A percentile compares a stretch with the other conserved stretches of the same genome.
phyloP scores from a whole-genome alignment of 2,888 invertebrate species.

The Plebejus melissa region DNA sequence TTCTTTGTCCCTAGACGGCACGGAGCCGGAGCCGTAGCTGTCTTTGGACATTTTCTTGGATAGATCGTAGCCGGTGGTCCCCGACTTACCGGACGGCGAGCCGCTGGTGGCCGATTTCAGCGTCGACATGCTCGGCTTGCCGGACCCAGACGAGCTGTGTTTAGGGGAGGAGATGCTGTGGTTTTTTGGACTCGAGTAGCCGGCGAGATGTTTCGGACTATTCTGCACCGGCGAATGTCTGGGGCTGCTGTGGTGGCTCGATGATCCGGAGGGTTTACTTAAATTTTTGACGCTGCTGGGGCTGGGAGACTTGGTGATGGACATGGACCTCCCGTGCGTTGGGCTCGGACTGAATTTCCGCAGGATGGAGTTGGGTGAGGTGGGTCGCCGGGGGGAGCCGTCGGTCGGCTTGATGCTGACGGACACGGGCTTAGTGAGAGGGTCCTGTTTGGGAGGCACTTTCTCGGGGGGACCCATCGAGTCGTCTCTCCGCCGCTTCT shows the following conservation, averaged over 20 bases:
- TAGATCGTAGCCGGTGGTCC: conserved; percentile 74
- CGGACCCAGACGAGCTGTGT: conserved; percentile 85
- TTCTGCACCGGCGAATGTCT: conserved; percentile 88
- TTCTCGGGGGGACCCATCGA: conserved; percentile 92
- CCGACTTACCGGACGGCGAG: conserved; percentile 82
- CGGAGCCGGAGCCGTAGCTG: conserved; percentile 61
- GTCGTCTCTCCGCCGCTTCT: conserved; percentile 86
- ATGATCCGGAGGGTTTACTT: conserved; percentile 72
- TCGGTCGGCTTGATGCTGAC: conserved; percentile 86
- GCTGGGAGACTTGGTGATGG: conserved; percentile 81
- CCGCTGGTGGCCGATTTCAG: conserved; percentile 87
- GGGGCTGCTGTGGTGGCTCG: conserved; percentile 82
- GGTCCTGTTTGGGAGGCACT: conserved; percentile 85
- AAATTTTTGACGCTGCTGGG: conserved; percentile 62
- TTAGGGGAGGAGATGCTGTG: conserved; percentile 90
- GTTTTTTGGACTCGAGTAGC: conserved; percentile 87
- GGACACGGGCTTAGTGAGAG: conserved; percentile 84
- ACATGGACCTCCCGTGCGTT: conserved; percentile 81
- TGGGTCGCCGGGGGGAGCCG: conserved; percentile 80
- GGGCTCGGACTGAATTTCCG: conserved; percentile 87
- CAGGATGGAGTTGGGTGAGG: conserved; percentile 82
- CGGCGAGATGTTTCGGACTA: conserved; percentile 86
- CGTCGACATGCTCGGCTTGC: conserved; percentile 93
- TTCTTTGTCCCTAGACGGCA: conserved; percentile 74
- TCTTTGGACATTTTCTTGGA: conserved; percentile 78